Base-by-base conservation (phyloP, 2,797 vertebrate genomes). In the Ctenosaura bakeri region DNA sequence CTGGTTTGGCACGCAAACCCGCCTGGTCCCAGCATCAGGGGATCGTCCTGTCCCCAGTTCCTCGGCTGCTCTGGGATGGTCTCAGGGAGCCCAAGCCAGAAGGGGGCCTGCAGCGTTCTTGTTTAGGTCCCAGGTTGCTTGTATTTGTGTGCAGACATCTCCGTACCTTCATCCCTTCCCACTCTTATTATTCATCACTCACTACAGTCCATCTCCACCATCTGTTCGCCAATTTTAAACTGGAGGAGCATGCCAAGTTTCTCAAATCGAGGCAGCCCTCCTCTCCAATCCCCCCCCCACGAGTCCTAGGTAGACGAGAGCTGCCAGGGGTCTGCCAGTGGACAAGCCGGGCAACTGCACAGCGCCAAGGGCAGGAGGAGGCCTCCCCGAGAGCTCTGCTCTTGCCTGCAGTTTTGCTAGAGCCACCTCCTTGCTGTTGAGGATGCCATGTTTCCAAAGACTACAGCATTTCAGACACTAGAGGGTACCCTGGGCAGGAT, bases 171-270 rank as follows among this genome's bases (percentile, higher is more conserved):
- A 16, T n/a, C 2, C 62, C 29, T 71, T 13, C 24, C 66, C 38
- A 9, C 52, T 83, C 46, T 35, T 38, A 77, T 83, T 87, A 62
- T 32, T 69, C 71, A n/a, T 52, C 42, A 1, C 4, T 26, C 64
- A n/a, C 38, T 76, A 71, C 87, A 88, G 64, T 38, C 22, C 79
- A 0, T 79, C 74, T 81, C 38, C 10, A 9, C 52, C 86, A 91
- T 78, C 86, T 88, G 86, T 24, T 88, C 22, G 8, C 35, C 78
- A 38, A 56, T 69, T 71, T 69, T 56, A 56, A 46, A 88, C 24
- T n/a, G 73, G 52, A 73, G 84, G 64, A 8, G 16, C 0, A 4
- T 71, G 62, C 50, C 74, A 87, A 71, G 73, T 20, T 46, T 69
- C 81, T 69, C 46, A 16, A 84, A 83, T 56, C 26, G 20, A 54